These are phyloP conservation scores for Apodemia zela DNA, from an alignment of 2,888 invertebrate genomes.

Conservation along the genomic window DNA sequence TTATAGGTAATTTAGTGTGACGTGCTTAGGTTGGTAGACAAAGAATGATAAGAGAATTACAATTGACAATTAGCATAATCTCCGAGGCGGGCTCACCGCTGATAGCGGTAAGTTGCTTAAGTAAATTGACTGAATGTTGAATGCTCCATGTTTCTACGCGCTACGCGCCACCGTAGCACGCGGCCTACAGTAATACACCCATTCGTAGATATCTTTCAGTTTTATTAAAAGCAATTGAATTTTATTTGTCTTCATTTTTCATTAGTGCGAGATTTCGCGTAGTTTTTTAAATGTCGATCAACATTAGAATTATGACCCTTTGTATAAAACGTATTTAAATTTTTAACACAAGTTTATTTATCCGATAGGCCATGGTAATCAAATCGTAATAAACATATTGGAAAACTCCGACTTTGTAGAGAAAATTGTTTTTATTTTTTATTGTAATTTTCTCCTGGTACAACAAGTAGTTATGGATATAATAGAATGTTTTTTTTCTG, in stretches of 20 bases:
- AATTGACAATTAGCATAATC: slow-evolving; percentile 70
- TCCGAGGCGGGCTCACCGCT: slow-evolving; percentile 61
- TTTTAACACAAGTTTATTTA: too few relatives aligned
- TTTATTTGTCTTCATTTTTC: not conserved
- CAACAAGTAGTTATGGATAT: too few relatives aligned
- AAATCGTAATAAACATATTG: too few relatives aligned
- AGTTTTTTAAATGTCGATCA: not conserved
- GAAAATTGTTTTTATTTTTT: too few relatives aligned
- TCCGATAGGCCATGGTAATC: too few relatives aligned
- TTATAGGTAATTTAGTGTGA: slow-evolving; percentile 27
- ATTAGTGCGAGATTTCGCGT: not conserved
- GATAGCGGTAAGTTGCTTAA: slow-evolving; percentile 78
- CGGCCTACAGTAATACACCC: slow-evolving; percentile 25
- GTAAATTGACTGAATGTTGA: slow-evolving; percentile 61
- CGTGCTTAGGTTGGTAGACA: slow-evolving; percentile 38
- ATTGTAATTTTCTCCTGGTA: too few relatives aligned
- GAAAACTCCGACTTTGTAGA: too few relatives aligned
- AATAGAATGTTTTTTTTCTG: too few relatives aligned
- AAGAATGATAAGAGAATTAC: slow-evolving; percentile 73
- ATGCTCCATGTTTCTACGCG: slow-evolving; percentile 27
- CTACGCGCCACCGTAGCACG: slow-evolving; percentile 39
- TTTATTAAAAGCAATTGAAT: not conserved
- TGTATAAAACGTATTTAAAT: too few relatives aligned
- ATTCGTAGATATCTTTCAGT: slow-evolving; percentile 14
- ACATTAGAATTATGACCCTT: too few relatives aligned